Base-by-base conservation (phyloP, 2,113 vertebrate genomes). In the Eira barbara region DNA sequence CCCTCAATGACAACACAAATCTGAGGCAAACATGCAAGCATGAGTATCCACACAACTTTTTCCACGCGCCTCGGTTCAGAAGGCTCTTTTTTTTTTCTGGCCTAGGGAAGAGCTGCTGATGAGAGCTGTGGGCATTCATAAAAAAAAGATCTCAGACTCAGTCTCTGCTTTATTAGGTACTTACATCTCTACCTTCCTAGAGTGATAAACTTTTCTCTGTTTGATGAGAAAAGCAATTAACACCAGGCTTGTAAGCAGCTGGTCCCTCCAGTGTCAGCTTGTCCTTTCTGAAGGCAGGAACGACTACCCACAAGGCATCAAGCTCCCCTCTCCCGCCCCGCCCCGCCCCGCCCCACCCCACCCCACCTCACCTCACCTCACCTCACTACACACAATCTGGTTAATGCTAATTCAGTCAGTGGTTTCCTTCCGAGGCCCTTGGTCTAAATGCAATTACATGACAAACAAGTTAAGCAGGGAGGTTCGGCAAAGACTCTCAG, bases 211-310 rank as follows among this genome's bases (percentile, higher is more conserved):
- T 98, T 97, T 99, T 98, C 98, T 98, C 98, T 98, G 84, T 96
- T 98, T 99, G 97, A 97, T 88, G 98, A 99, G 98, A 97, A 99
- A 98, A 99, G 98, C 98, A 99, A 99, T 99, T 99, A 99, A 99
- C 98, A 99, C 97, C 89, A 96, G 95, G 91, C 82, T 86, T 99
- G 98, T 99, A 99, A 99, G 99, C 98, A 99, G 98, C 98, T 99
- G 99, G 98, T 98, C 99, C 99, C 95, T 83, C 85, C 15, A 65
- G 95, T 97, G 97, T 98, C 98, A 98, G 98, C 98, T 92, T 98
- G 99, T 99, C 99, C 99, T 99, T 99, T 99, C 99, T 99, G 98
- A 98, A 99, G 99, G 99, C 99, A 99, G 99, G 99, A 99, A 98
- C 59, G 93, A 98, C 98, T 98, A 98, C 99, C 99, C 98, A 99